phyloP scores from a whole-genome alignment of 2,797 vertebrate species.

The Acanthiza pusilla region DNA sequence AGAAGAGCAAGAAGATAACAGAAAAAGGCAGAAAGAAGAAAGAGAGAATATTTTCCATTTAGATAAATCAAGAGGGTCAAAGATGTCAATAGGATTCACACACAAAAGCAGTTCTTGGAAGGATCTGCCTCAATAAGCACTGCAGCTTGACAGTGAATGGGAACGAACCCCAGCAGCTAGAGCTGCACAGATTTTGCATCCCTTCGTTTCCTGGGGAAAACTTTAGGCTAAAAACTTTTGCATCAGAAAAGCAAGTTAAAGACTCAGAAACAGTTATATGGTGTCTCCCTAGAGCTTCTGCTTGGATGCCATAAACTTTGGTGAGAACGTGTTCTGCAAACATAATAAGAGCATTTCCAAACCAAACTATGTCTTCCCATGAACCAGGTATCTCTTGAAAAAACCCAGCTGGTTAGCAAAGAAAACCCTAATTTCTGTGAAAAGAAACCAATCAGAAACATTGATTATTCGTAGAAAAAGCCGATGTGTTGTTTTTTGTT shows the following conservation, averaged over 20 bases:
- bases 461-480: neutral
- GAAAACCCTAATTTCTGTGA: neutral
- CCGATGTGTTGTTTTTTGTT: too few species aligned
- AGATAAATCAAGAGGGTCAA: neutral
- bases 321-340: neutral
- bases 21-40: neutral
- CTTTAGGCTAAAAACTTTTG: neutral
- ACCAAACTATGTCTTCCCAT: neutral
- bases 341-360: neutral
- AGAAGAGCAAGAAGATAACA: neutral
- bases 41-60: neutral
- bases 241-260: neutral
- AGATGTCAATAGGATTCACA: neutral
- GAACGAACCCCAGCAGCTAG: neutral
- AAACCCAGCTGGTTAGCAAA: neutral
- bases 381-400: neutral
- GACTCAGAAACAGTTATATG: neutral
- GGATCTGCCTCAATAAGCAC: neutral
- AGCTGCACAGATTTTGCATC: neutral
- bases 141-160: neutral
- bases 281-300: neutral
- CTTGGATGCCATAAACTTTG: neutral
- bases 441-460: neutral
- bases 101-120: neutral
- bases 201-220: neutral